Evolutionary conservation across 2,113 vertebrate genomes (phyloP), one percentile per base, ranked within the genome.

Genomic region (Galeopterus variegatus): DNA sequence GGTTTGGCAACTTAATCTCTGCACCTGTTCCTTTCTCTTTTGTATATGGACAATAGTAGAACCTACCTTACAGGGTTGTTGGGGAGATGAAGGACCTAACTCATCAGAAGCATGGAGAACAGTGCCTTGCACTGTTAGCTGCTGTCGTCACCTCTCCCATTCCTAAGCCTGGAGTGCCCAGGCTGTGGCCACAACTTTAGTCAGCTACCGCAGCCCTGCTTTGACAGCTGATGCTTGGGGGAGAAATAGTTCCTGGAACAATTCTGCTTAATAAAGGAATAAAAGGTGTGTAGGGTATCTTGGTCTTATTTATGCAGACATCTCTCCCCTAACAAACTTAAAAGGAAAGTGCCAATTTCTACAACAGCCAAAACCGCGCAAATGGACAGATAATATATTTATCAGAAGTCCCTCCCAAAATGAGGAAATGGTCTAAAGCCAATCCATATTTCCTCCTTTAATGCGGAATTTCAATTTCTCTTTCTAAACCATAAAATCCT

Each of bases 401-500:
- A 87, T 60, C 80, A 81, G 50, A 97, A 76, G 62, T 76, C 48
- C 60, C 69, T 93, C 72, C 52, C 58, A 6, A 54, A 91, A 64
- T 21, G n/a, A 83, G 83, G 48, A 94, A 86, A 94, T 36, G 33
- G 41, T 36, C 23, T 86, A 45, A 45, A 69, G 72, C 45, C 58
- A 96, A 58, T 8, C 33, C 36, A 33, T 18, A 45, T 41, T 92
- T 80, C 31, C 69, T 86, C 54, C 58, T 88, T 11, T n/a, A 26
- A 56, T 64, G 69, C 56, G 33, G 33, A 88, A 17, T 85, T 93
- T 82, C 12, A 17, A 60, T 70, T 97, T 96, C 69, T 85, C 82
- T 96, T 86, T 64, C 36, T 60, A 90, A 82, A 93, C 41, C 72
- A 89, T n/a, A 50, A 96, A 96, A 89, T 67, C 60, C 60, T 86